Percentiles rank a stretch among this genome's conserved stretches.
phyloP scores from a whole-genome alignment of 1,140 invertebrate species.

The Musca domestica region DNA sequence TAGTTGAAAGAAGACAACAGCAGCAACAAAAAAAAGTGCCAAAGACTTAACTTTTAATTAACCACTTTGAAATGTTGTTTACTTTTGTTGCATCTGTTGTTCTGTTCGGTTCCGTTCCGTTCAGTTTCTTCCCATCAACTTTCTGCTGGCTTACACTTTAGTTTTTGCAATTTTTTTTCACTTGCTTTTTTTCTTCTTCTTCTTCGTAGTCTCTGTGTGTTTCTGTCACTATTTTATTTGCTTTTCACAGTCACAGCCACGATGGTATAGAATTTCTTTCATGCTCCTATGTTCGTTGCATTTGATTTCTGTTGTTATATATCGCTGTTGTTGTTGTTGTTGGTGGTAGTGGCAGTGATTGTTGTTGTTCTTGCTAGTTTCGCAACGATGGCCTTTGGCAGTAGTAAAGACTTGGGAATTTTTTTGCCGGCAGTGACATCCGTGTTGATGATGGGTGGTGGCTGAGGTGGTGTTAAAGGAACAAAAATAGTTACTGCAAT shows the following conservation, averaged over 20 bases:
- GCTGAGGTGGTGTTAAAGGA: too few relatives aligned
- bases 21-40: not conserved
- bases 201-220: too few relatives aligned
- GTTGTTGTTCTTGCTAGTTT: not conserved
- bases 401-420: too few relatives aligned
- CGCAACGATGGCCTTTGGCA: too few relatives aligned
- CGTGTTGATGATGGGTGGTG: too few relatives aligned
- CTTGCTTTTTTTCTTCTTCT: too few relatives aligned
- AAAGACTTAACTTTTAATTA: conserved; percentile 1
- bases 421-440: too few relatives aligned
- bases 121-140: not conserved
- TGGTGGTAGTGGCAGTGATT: conserved; percentile 1
- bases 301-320: not conserved
- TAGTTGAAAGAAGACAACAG: not conserved
- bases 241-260: not conserved
- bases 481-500: too few relatives aligned
- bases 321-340: not conserved
- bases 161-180: too few relatives aligned
- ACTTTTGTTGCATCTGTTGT: not conserved
- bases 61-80: conserved; percentile 3
- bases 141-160: not conserved
- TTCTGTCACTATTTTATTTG: not conserved
- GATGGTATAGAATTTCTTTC: not conserved
- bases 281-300: not conserved
- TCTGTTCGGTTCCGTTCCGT: not conserved